Evolutionary conservation across 2,888 invertebrate species (phyloP).

Genomic region (Lampropteryx suffumata): DNA sequence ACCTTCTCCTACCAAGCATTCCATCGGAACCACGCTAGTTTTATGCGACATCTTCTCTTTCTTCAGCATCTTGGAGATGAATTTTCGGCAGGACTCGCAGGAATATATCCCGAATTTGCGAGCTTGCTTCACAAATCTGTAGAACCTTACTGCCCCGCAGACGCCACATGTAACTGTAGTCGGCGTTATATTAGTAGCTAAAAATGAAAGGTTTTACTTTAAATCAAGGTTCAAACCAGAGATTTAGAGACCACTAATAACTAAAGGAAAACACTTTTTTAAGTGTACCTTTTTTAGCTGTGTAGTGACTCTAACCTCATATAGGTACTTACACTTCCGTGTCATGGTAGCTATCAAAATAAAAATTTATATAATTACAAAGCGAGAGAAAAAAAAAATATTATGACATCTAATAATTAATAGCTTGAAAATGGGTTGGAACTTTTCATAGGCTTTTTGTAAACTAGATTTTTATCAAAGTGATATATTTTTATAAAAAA

Average conservation of each 20-base stretch:
- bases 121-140: constrained; percentile 90
- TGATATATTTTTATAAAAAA: too few relatives aligned
- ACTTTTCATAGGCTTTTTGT: too few relatives aligned
- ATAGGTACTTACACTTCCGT: constrained; percentile 2
- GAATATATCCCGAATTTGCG: constrained; percentile 92
- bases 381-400: too few relatives aligned
- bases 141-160: constrained; percentile 89
- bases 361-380: not conserved
- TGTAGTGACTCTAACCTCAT: not conserved
- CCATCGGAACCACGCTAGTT: constrained; percentile 79
- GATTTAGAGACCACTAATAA: not conserved
- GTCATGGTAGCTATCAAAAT: not conserved
- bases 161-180: constrained; percentile 90
- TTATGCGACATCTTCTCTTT: constrained; percentile 84
- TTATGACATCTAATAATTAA: too few relatives aligned
- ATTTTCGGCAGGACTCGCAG: constrained; percentile 93
- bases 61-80: constrained; percentile 91
- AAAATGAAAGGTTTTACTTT: constrained; percentile 35
- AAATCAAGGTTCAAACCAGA: not conserved
- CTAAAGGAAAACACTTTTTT: not conserved
- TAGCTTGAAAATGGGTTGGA: too few relatives aligned
- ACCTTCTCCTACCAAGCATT: constrained; percentile 88
- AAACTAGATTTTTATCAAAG: too few relatives aligned
- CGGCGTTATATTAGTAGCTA: constrained; percentile 79
- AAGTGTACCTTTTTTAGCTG: not conserved